These are phyloP conservation scores for Trichonephila clavipes DNA, from an alignment of 1,140 invertebrate genomes.

Conservation along the genomic window DNA sequence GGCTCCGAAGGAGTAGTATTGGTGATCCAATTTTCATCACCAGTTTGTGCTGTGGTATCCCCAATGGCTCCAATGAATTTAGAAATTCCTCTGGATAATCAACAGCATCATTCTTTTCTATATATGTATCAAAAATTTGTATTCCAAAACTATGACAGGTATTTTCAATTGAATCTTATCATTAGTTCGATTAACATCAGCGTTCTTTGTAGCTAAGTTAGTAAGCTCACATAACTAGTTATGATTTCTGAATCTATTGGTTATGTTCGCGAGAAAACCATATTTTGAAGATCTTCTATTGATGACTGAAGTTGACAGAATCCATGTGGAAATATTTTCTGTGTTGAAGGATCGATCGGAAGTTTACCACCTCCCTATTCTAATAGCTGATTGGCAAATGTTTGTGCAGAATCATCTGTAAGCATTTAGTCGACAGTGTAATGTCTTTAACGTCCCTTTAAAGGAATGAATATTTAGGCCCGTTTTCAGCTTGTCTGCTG, in stretches of 20 bases:
- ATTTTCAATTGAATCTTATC: constrained; percentile 3
- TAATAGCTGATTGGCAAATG: not conserved
- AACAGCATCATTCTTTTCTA: constrained; percentile 69
- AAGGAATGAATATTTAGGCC: constrained; percentile 58
- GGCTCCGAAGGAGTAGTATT: constrained; percentile 82
- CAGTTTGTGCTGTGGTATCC: constrained; percentile 20
- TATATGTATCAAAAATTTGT: constrained; percentile 80
- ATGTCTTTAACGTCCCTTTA: constrained; percentile 35
- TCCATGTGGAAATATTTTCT: not conserved
- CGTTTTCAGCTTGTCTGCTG: constrained; percentile 62
- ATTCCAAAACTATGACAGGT: constrained; percentile 34
- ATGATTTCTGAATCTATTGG: constrained; percentile 45
- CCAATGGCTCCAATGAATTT: constrained; percentile 31
- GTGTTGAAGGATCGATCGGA: not conserved
- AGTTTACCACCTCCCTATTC: not conserved
- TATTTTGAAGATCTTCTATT: not conserved
- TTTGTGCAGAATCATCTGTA: not conserved
- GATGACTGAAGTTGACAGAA: not conserved
- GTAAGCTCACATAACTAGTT: not conserved
- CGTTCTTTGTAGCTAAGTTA: constrained; percentile 43
- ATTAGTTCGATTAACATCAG: constrained; percentile 47
- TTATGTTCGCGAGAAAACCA: not conserved
- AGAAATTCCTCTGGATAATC: constrained; percentile 78
- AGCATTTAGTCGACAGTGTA: not conserved
- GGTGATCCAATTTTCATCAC: constrained; percentile 72